Base-by-base conservation (phyloP, 2,888 invertebrate species). In the Drosophila diplacantha region DNA sequence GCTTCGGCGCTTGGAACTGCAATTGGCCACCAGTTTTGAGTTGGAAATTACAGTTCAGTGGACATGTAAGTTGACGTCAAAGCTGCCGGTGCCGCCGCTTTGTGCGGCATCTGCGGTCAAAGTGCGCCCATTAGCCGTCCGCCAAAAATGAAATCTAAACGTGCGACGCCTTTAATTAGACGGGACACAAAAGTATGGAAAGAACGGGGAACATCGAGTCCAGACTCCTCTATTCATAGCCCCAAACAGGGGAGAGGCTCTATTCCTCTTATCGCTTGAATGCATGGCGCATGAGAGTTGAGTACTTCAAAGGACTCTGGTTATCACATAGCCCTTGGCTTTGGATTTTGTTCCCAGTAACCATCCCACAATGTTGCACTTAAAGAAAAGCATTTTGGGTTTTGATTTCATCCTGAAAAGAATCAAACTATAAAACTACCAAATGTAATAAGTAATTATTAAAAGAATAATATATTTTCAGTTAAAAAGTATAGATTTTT, bases 121-220 rank as follows among this genome's bases (percentile, higher is more conserved):
- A 78, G 73, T 56, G 73, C 79, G 73, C 56, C 81, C 83, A 83
- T 78, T 83, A 83, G 83, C 75, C 72, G 71, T 65, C 62, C 63
- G 69, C 82, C 80, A 81, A 79, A 77, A 81, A 81, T 76, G 74
- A 77, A 79, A 77, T 78, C 83, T 83, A 71, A 78, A 78, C 79
- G 81, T 83, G 83, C 76, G 67, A 67, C 66, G 65, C 81, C 78
- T 83, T 78, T 78, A 83, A 78, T 78, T 83, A 78, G 76, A 64
- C 65, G 73, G 67, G 54, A 63, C 68, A 61, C 65, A 64, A 44
- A 51, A 44, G 34, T 44, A 32, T 43, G 32, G 35, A n/a, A n/a
- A 5, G 22, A 7, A 11, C 34, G 4, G 16, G 14, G 29, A 20
- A n/a, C 35, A 44, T 5, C 20, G 14, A 20, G 31, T 12, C n/a